Base-by-base conservation (phyloP, 2,797 vertebrate species). In the Erethizon dorsatum region DNA sequence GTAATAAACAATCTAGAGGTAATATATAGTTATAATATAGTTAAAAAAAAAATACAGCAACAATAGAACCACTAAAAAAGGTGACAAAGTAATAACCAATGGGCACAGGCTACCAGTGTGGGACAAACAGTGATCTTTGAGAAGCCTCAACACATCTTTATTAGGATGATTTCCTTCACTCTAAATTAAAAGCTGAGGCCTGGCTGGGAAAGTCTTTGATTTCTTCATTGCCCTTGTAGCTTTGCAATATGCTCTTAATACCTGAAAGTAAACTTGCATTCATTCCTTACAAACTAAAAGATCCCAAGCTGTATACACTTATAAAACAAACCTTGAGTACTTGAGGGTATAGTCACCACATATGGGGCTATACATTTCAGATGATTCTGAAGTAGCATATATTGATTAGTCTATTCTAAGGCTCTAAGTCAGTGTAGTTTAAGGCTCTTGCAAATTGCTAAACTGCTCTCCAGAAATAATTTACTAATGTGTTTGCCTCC, bases 321-420 rank as follows among this genome's bases (percentile, higher is more conserved):
- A 10, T 45, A 91, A 90, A 84, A 95, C 50, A 85, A 92, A 88
- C 83, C 22, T 56, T 37, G 17, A 95, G 6, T 80, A 47, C n/a
- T 28, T 75, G 12, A 47, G 24, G 28, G 67, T n/a, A 63, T 54
- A 22, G 22, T 90, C 61, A n/a, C 26, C 33, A 92, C 15, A 82
- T n/a, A 80, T 31, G 28, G 84, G 45, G 67, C 54, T 67, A 57
- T 65, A 85, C 33, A 14, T 3, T 88, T 78, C 52, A 28, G 5
- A 87, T 90, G 37, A 11, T 57, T 65, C 77, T 56, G 9, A 91
- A 90, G 47, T 63, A 89, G 12, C 86, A 91, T 15, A 52, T 50
- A 57, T 41, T 63, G 26, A 69, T 63, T n/a, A 83, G 11, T 28
- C 37, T 73, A 33, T 14, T 52, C 31, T 6, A 87, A 73, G 47